phyloP scores from a whole-genome alignment of 2,113 vertebrate genomes.

The Astatoreochromis straeleni region DNA sequence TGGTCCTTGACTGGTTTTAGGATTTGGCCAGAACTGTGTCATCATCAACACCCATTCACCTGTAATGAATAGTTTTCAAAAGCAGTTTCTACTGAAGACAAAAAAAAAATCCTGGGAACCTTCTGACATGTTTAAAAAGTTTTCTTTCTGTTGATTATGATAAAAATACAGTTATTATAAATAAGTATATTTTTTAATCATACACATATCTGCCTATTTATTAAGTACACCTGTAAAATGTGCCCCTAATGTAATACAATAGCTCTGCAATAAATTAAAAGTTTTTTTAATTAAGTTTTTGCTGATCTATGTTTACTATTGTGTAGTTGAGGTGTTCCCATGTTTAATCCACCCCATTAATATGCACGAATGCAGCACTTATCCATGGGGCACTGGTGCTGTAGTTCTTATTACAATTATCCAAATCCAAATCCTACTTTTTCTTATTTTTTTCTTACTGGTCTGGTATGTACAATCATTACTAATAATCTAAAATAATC shows the following conservation, averaged over 20 bases:
- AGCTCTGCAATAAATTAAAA: neutral
- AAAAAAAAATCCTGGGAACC: neutral
- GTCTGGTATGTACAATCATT: neutral
- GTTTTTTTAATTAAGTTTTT: neutral
- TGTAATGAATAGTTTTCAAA: neutral
- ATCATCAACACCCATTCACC: neutral
- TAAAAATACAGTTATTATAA: neutral
- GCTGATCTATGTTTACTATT: neutral
- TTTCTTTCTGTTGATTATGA: neutral
- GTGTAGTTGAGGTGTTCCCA: neutral
- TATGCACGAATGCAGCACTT: neutral
- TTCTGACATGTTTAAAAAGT: neutral
- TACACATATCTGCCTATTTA: neutral
- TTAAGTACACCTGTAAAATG: neutral
- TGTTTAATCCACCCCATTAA: neutral
- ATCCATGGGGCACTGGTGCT: neutral
- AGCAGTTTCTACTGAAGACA: neutral
- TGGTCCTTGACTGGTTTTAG: slow-evolving; percentile 5
- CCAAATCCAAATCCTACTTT: neutral
- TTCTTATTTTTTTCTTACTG: neutral
- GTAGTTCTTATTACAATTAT: neutral
- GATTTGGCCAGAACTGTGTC: neutral
- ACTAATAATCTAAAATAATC: neutral
- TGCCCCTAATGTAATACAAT: neutral
- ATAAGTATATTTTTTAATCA: neutral